Base-by-base conservation (phyloP, 2,888 invertebrate species). In the Microplitis deprimator region DNA sequence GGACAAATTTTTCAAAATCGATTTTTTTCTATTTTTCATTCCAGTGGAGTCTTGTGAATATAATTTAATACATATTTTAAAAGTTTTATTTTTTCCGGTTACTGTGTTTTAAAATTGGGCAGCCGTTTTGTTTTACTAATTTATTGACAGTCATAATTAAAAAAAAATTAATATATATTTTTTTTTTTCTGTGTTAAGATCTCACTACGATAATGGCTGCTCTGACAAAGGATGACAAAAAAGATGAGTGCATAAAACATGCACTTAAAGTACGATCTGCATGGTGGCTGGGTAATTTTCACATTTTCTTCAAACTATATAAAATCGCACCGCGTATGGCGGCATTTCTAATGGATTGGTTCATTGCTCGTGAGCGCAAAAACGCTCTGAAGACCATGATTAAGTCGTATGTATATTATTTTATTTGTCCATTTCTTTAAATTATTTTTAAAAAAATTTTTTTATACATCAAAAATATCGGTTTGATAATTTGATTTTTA, bases 281-380 rank as follows among this genome's bases (percentile, higher is more conserved):
- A 17, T 99, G 98, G 97, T 94, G 96, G 81, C 93, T 96, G 85
- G 95, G 95, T 85, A 98, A 99, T 91, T 96, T 96, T 91, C 95
- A 96, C 90, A 94, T 94, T 90, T 96, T 99, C 91, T 99, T 99
- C 92, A 92, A 94, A 86, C 92, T 99, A 79, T 99, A 98, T 91
- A 93, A 93, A 87, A 91, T 91, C 79, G 96, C 99, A 62, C 99
- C 99, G 20, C 93, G 96, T 88, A 99, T 99, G 99, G 95, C 97
- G 68, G 96, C 96, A 77, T 98, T 96, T 91, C 93, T 99, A 83
- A 96, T 99, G 92, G 98, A 99, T 91, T 98, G 98, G 97, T 99
- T 99, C 93, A 94, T 97, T 89, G 96, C 97, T 82, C 93, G 99
- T 87, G 98, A 98, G 90, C 93, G 99, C 88, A 98, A 96, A 91